Percentiles rank a stretch among this genome's conserved stretches.
phyloP scores from a whole-genome alignment of 2,888 invertebrate species.

The Xylota segnis region DNA sequence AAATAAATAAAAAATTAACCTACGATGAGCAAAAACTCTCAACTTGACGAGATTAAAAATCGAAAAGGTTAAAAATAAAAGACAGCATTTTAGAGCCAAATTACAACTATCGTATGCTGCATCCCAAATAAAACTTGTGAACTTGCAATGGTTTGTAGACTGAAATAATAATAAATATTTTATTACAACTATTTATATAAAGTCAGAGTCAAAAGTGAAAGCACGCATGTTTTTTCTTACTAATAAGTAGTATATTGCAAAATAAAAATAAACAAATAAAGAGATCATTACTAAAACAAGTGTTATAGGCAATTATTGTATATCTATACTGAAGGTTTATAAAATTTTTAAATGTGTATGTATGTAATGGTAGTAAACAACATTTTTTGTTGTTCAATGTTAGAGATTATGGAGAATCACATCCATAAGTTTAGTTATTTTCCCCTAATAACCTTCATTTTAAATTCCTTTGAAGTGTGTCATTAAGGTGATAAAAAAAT shows the following conservation, averaged over 20 bases:
- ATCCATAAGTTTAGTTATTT: too few relatives aligned
- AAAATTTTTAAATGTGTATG: too few relatives aligned
- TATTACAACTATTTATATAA: not conserved
- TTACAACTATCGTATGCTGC: slow-evolving; percentile 21
- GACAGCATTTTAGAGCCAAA: slow-evolving; percentile 35
- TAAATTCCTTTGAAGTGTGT: too few relatives aligned
- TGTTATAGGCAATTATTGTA: too few relatives aligned
- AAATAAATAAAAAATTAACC: slow-evolving; percentile 55
- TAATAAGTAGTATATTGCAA: slow-evolving; percentile 4
- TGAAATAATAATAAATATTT: not conserved
- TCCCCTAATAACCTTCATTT: too few relatives aligned
- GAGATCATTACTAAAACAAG: too few relatives aligned
- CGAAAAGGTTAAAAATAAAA: slow-evolving; percentile 29
- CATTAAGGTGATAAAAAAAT: too few relatives aligned
- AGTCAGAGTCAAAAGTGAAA: slow-evolving; percentile 30
- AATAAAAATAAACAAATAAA: not conserved
- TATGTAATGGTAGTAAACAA: too few relatives aligned
- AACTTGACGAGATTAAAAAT: slow-evolving; percentile 65
- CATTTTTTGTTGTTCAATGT: too few relatives aligned
- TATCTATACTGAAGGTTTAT: too few relatives aligned
- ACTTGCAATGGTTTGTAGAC: slow-evolving; percentile 57
- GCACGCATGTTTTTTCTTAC: slow-evolving; percentile 29
- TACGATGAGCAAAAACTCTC: slow-evolving; percentile 68
- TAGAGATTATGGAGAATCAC: too few relatives aligned
- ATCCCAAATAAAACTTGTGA: slow-evolving; percentile 17